A percentile compares a stretch with the other conserved stretches of the same genome.
phyloP scores from a whole-genome alignment of 2,797 vertebrate genomes.

The Siniperca scherzeri region DNA sequence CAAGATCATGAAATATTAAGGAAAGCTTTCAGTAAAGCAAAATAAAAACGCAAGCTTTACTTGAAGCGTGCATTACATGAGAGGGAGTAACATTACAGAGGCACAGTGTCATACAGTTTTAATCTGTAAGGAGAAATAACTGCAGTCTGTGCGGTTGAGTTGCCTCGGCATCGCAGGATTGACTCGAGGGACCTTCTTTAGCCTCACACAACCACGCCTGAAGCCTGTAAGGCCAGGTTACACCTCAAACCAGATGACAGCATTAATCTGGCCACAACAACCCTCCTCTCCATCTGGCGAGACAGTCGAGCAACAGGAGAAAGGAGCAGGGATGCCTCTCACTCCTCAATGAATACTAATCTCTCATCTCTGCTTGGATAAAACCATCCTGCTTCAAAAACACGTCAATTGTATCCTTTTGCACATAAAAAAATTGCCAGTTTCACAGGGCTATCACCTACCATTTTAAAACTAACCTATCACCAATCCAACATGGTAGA shows the following conservation, averaged over 20 bases:
- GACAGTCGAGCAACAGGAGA: slow-evolving; percentile 66
- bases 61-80: slow-evolving; percentile 33
- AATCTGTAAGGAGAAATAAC: slow-evolving; percentile 61
- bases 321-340: slow-evolving; percentile 59
- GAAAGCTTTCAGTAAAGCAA: background rate
- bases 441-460: slow-evolving; percentile 49
- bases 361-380: slow-evolving; percentile 46
- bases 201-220: slow-evolving; percentile 68
- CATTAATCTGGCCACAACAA: slow-evolving; percentile 74
- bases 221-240: slow-evolving; percentile 70
- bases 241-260: slow-evolving; percentile 80
- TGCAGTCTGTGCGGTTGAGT: slow-evolving; percentile 42
- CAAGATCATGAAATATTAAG: background rate
- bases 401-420: slow-evolving; percentile 13
- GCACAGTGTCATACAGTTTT: slow-evolving; percentile 45
- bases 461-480: slow-evolving; percentile 67
- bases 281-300: slow-evolving; percentile 72
- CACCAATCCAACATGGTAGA: slow-evolving; percentile 31
- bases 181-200: slow-evolving; percentile 77
- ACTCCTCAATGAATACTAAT: slow-evolving; percentile 76
- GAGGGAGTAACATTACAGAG: slow-evolving; percentile 30
- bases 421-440: background rate
- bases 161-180: slow-evolving; percentile 58
- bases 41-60: slow-evolving; percentile 22
- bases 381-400: slow-evolving; percentile 27